Evolutionary conservation across 2,888 invertebrate species (phyloP), one percentile per base, ranked within the genome.

Genomic region (Baronia brevicornis): DNA sequence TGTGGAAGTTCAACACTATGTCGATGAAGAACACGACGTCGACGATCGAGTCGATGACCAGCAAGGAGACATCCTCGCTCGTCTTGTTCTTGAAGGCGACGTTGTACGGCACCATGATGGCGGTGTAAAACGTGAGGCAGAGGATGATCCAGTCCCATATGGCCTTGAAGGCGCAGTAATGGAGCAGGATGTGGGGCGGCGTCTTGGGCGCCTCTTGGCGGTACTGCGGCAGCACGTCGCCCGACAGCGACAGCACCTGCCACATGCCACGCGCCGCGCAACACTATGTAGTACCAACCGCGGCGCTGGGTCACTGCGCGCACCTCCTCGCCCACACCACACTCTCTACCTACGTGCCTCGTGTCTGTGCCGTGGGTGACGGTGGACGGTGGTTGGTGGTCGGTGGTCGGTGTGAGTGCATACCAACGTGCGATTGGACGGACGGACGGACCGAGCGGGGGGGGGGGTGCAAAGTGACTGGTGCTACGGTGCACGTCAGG

Each of bases 71-170:
- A 84, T 96, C 96, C 85, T 96, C 96, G 75, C 95, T 95, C 53
- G 97, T 98, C 86, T 98, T 98, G 88, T 97, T 98, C 88, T 98
- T 97, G 89, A 99, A 99, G 74, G 99, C 98, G 68, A 98, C 98
- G 86, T 99, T 99, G 88, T 97, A 99, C 53, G 99, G 99, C 67
- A 98, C 98, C 96, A 91, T 91, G 79, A 97, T 95, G 69, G 97
- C 98, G 56, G 99, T 99, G 89, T 99, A 99, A 89, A 99, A 98
- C 60, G 99, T 99, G 74, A 99, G 90, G 86, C 97, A 96, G 60
- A 99, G 91, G 78, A 99, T 99, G 82, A 99, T 95, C 99, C 99
- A 99, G 88, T 98, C 98, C 97, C 98, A 98, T 77, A 96, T 95
- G 62, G 96, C 95, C 89, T 98, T 96, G 89, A 98, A 98, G 66